Evolutionary conservation across 2,113 vertebrate species (phyloP).

Genomic region (Anolis carolinensis): DNA sequence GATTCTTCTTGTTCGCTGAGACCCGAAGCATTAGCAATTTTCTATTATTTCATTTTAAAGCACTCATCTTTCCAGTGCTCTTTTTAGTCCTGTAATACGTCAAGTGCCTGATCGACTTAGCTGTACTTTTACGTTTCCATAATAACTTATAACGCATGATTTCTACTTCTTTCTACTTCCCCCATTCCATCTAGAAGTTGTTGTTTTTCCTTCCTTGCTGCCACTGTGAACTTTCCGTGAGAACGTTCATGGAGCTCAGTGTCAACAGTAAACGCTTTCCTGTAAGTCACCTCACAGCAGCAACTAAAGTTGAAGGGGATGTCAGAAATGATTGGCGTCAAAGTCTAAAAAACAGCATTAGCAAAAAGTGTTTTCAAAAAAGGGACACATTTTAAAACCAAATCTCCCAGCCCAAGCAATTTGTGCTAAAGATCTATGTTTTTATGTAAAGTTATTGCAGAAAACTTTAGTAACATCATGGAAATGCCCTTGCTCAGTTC

Average conservation of each 20-base stretch:
- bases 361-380: background rate
- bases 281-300: background rate
- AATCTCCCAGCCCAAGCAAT: background rate
- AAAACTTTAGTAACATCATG: no score
- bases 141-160: accelerated
- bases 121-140: background rate
- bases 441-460: background rate
- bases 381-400: background rate
- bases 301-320: background rate
- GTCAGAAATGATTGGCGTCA: accelerated
- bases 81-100: background rate
- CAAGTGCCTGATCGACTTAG: background rate
- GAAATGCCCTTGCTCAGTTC: background rate
- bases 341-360: background rate
- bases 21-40: conserved; percentile 29
- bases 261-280: accelerated
- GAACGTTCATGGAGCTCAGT: accelerated
- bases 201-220: accelerated
- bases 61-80: background rate
- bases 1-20: background rate
- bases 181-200: background rate
- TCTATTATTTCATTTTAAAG: conserved; percentile 30
- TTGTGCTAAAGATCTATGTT: background rate
- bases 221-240: accelerated
- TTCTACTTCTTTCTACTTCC: background rate